Evolutionary conservation across 2,888 invertebrate genomes (phyloP), one percentile per base, ranked within the genome.

Genomic region (Barypeithes pellucidus): DNA sequence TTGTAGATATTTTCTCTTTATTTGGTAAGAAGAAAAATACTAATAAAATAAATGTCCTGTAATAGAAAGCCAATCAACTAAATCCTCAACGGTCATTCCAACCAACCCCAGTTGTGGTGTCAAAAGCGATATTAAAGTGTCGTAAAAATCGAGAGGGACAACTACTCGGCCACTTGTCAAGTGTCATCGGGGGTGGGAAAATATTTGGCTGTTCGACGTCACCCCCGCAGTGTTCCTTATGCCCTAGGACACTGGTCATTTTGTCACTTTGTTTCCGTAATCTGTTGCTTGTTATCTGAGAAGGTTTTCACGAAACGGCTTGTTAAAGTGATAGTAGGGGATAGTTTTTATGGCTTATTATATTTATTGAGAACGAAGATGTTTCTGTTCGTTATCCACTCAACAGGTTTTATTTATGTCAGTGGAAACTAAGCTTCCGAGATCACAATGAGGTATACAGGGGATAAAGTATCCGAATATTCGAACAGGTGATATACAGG

Each of bases 221-320:
- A 60, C 66, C 72, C 59, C 72, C 66, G 66, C 59, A 41, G 66
- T 36, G 57, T 54, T 39, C 33, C 33, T 57, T 50, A 33, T 14
- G 36, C 73, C 68, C 66, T 69, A 65, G 73, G 73, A 68, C 73
- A 73, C 68, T 61, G 73, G 73, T 69, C 73, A 73, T 60, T 65
- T 73, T 68, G 73, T 69, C 73, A 66, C 68, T 69, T 69, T 73
- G 62, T 66, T 61, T 72, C 67, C 66, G 66, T 73, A 73, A 73
- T 73, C 73, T 65, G 50, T 65, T 59, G 63, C 69, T 73, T 68
- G 69, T 73, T 73, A 73, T 73, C 73, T 60, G 68, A 45, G 54
- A 39, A 68, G 24, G 24, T 52, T 59, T 50, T 52, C 33, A 50
- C 39, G 18, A 20, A 65, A 50, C 20, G 20, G 20, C 65, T 65